Conservation (phyloP, 1,140 invertebrate genomes). For the Yoshiicerus persimilis region DNA sequence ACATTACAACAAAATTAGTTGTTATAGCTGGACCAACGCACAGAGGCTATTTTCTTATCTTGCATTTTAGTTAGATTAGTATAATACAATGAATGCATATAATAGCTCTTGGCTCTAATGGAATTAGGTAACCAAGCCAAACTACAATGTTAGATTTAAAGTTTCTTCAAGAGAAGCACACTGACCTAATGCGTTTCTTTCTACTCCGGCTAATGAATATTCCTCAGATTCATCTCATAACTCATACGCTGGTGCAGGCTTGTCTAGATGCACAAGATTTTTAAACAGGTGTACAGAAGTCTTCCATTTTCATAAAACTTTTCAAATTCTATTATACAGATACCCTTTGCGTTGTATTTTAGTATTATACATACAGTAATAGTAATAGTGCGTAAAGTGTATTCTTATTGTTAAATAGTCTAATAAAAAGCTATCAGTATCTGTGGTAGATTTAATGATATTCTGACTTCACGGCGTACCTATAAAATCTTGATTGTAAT, state of each 20-base stretch:
- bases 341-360: too few species aligned
- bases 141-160: neutral
- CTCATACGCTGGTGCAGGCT: neutral
- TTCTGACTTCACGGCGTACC: neutral
- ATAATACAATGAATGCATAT: neutral
- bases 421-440: too few species aligned
- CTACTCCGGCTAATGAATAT: neutral
- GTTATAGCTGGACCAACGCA: neutral
- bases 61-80: neutral
- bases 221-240: neutral
- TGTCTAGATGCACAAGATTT: neutral
- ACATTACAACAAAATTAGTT: neutral
- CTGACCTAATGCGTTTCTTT: neutral
- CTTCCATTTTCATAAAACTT: neutral
- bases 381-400: too few species aligned
- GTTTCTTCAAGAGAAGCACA: neutral
- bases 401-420: too few species aligned
- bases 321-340: neutral
- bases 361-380: too few species aligned
- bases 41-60: neutral
- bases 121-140: neutral
- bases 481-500: neutral
- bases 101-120: neutral
- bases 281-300: neutral
- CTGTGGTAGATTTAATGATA: neutral